phyloP scores from a whole-genome alignment of 2,797 vertebrate species.

The Lepus townsendii region DNA sequence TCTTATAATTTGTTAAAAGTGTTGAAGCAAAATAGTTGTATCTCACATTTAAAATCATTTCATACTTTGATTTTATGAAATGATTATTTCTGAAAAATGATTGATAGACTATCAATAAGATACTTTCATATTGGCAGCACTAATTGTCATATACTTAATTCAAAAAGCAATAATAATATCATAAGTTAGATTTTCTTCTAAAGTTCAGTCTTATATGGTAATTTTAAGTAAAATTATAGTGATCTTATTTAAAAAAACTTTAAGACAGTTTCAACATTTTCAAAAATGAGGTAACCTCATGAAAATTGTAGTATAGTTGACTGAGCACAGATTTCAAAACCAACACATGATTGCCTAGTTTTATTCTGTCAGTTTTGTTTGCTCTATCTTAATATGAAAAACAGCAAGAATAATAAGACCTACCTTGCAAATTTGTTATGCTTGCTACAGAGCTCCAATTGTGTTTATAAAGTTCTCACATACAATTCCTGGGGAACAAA shows the following conservation, averaged over 20 bases:
- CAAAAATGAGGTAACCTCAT: background rate
- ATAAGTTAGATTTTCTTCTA: background rate
- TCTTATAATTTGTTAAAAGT: background rate
- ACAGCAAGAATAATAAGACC: background rate
- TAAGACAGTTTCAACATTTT: background rate
- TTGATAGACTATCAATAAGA: background rate
- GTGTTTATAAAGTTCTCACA: background rate
- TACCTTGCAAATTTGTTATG: background rate
- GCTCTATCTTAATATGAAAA: background rate
- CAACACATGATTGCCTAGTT: background rate
- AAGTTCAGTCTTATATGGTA: background rate
- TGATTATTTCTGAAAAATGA: background rate
- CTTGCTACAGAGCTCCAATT: background rate
- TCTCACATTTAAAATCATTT: constrained; percentile 17
- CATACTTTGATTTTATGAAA: background rate
- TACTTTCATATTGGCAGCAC: background rate
- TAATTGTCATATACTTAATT: background rate
- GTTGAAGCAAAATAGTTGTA: background rate
- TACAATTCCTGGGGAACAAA: background rate
- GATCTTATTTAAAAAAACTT: background rate
- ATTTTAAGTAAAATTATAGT: background rate
- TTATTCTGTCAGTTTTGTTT: background rate
- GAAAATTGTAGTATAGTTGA: background rate
- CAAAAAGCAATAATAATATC: background rate
- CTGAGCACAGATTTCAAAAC: background rate